Evolutionary conservation across 2,113 vertebrate genomes (phyloP).

Genomic region (Brachypteracias leptosomus): DNA sequence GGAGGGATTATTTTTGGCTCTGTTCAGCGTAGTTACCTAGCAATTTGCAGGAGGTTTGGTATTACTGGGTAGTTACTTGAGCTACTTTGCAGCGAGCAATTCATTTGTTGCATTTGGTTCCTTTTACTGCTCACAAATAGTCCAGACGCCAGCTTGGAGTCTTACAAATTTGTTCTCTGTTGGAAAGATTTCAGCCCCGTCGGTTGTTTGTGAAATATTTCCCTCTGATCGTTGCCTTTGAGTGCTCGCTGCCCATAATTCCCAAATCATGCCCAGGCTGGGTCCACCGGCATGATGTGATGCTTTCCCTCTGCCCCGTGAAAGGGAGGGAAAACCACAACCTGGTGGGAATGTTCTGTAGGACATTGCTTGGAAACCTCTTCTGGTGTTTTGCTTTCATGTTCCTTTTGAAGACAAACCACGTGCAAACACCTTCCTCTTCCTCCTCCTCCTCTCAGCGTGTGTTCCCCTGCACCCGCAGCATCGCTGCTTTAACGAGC

Average conservation of each 20-base stretch:
- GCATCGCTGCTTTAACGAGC: neutral
- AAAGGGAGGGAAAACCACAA: neutral
- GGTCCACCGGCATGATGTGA: rapidly evolving
- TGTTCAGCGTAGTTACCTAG: constrained; percentile 20
- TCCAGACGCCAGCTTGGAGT: constrained; percentile 1
- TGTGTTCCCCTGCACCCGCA: neutral
- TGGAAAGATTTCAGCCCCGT: constrained; percentile 13
- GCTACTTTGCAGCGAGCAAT: neutral
- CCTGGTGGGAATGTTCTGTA: rapidly evolving
- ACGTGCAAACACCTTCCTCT: neutral
- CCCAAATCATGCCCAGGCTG: neutral
- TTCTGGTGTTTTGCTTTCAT: neutral
- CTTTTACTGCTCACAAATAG: constrained; percentile 24
- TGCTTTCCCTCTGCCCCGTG: neutral
- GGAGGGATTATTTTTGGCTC: constrained; percentile 38
- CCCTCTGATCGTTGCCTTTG: neutral
- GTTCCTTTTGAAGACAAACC: neutral
- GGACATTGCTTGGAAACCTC: neutral
- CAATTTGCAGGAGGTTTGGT: constrained; percentile 34
- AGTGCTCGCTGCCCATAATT: neutral
- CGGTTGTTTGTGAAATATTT: constrained; percentile 22
- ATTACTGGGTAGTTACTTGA: neutral
- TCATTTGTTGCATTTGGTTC: constrained; percentile 8
- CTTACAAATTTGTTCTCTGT: constrained; percentile 7
- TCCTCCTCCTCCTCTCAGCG: neutral